A percentile compares a stretch with the other conserved stretches of the same genome.
Evolutionary conservation across 2,888 invertebrate genomes (phyloP).

Genomic region (Epirrita christyi): DNA sequence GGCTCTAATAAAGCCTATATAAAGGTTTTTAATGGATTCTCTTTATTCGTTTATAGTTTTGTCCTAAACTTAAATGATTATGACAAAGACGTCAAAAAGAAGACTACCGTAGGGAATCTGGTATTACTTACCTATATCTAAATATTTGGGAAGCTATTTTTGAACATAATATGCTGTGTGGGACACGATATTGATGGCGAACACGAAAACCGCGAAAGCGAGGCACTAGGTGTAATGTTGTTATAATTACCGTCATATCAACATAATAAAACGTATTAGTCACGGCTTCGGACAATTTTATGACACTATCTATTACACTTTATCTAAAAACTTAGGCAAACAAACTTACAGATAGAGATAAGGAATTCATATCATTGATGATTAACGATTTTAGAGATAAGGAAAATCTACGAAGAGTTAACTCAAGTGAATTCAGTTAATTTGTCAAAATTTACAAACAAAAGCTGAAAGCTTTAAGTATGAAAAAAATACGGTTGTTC

Average conservation of each 20-base stretch:
- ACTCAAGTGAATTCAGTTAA: too few relatives aligned
- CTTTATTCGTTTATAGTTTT: too few relatives aligned
- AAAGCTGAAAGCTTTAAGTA: too few relatives aligned
- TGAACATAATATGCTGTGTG: not conserved
- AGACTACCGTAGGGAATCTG: too few relatives aligned
- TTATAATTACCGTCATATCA: conserved; percentile 25
- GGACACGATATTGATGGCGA: not conserved
- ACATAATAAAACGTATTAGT: conserved; percentile 27
- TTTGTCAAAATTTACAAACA: too few relatives aligned
- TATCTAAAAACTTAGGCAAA: conserved; percentile 19
- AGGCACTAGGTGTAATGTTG: conserved; percentile 9
- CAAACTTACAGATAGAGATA: conserved; percentile 23
- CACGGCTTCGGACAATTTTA: conserved; percentile 24
- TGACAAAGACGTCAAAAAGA: too few relatives aligned
- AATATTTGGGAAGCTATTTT: not conserved
- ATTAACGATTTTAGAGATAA: conserved; percentile 25
- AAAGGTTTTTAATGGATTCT: too few relatives aligned
- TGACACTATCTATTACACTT: conserved; percentile 22
- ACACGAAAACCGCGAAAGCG: conserved; percentile 1
- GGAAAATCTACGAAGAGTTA: not conserved
- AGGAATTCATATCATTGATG: conserved; percentile 7
- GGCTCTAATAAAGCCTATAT: too few relatives aligned
- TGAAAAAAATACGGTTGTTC: too few relatives aligned
- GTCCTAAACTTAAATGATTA: too few relatives aligned
- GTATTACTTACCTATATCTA: too few relatives aligned